Evolutionary conservation across 2,888 invertebrate species (phyloP), one percentile per base, ranked within the genome.

Genomic region (Arctia plantaginis): DNA sequence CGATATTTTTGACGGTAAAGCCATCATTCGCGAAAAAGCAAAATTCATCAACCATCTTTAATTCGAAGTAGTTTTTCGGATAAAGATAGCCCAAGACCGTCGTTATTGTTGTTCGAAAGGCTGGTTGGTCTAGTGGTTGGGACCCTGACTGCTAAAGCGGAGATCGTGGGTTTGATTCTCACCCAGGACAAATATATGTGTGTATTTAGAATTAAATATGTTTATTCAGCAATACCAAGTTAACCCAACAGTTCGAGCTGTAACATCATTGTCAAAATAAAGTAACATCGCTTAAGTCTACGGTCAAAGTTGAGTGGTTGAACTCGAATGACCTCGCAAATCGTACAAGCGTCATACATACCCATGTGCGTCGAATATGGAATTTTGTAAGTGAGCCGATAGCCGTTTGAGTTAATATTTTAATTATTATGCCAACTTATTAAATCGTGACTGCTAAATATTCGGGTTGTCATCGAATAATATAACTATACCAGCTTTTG

Each of bases 291-390:
- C 80, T 80, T 87, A 83, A 82, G 84, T 83, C 84, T 85, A 82
- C 89, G 93, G 94, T 93, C 93, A 92, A 91, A 94, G 94, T 94
- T 93, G 92, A 93, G 88, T 87, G 87, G 68, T 87, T 94, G 94
- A 94, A 91, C 94, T 89, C 89, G n/a, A 73, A 77, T 94, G 93
- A 94, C 92, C 94, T 91, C 91, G 88, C 88, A 85, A 88, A 87
- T 89, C 86, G 81, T 79, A 80, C 79, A 81, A 39, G 62, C 70
- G 15, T 30, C 27, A n/a, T 59, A 55, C 27, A 33, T 27, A 39
- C 51, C 39, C 69, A 69, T 59, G 39, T 69, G 55, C 39, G 39
- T n/a, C n/a, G 69, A 55, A 59, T 39, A 55, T 59, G n/a, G 39
- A 59, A 27, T 69, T 69, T 69, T 39, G 39, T 35, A 59, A 23